Evolutionary conservation across 35 echinoderm and acorn worm genomes (phyloP).

Genomic region (Apostichopus parvimensis): DNA sequence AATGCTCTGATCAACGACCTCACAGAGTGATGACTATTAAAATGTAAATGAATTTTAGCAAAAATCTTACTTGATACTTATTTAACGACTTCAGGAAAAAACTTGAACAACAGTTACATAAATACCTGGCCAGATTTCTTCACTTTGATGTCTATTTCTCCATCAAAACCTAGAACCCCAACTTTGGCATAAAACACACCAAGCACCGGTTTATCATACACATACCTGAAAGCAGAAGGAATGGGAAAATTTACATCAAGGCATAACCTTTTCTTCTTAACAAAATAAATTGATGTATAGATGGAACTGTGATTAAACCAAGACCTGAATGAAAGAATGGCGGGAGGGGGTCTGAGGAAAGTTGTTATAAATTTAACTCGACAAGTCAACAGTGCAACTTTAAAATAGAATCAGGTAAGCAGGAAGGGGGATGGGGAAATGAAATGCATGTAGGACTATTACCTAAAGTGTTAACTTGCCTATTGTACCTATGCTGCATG

Average conservation of each 20-base stretch:
- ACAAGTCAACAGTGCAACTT: no score
- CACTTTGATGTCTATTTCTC: conserved; percentile 30
- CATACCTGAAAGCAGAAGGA: conserved; percentile 29
- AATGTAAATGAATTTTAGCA: not conserved
- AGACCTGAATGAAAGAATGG: no score
- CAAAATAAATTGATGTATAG: not conserved
- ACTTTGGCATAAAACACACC: conserved; percentile 38
- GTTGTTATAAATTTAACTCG: no score
- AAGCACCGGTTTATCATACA: conserved; percentile 55
- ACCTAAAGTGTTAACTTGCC: not conserved
- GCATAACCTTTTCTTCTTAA: no score
- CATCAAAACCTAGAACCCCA: conserved; percentile 32
- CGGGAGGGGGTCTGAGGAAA: no score
- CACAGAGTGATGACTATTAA: not conserved
- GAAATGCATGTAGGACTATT: not conserved
- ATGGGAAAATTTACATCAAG: not conserved
- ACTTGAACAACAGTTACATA: not conserved
- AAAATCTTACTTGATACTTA: not conserved
- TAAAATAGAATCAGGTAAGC: no score
- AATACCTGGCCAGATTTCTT: conserved; percentile 13
- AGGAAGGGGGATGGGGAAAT: not conserved
- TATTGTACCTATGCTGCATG: not conserved
- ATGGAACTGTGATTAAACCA: no score
- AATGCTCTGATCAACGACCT: not conserved
- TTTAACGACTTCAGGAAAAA: not conserved